Evolutionary conservation across 2,797 vertebrate species (phyloP).

Genomic region (Chelonia mydas): DNA sequence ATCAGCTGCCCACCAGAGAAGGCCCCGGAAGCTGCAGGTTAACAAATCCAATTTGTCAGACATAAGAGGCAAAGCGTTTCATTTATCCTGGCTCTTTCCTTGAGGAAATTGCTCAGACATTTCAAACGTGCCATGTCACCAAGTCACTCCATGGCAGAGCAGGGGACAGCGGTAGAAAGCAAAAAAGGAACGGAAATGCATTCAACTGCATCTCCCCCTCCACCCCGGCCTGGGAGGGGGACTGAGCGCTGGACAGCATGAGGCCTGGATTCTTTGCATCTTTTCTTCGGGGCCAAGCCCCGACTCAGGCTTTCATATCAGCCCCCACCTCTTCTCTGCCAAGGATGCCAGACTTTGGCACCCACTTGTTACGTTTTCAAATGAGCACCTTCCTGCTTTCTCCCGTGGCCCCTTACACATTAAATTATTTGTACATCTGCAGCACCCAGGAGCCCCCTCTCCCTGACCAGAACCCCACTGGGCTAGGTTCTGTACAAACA

Average conservation of each 20-base stretch:
- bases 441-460: neutral
- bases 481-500: neutral
- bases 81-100: neutral
- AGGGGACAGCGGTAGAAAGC: neutral
- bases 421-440: too few relatives aligned
- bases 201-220: neutral
- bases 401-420: neutral
- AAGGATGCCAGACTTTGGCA: neutral
- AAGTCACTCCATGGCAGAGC: neutral
- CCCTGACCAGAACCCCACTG: neutral
- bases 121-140: slow-evolving; percentile 55
- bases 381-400: neutral
- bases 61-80: slow-evolving; percentile 47
- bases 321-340: neutral
- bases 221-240: neutral
- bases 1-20: neutral
- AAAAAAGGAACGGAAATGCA: neutral
- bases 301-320: accelerated
- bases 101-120: slow-evolving; percentile 34
- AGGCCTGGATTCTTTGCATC: neutral
- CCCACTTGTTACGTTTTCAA: neutral
- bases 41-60: slow-evolving; percentile 46
- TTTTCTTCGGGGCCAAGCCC: neutral
- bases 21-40: slow-evolving; percentile 39
- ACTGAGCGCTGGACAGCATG: neutral